These are phyloP conservation scores for Mesodorylaimus sp. DNA, from an alignment of 2,888 invertebrate species.

Conservation along the genomic window DNA sequence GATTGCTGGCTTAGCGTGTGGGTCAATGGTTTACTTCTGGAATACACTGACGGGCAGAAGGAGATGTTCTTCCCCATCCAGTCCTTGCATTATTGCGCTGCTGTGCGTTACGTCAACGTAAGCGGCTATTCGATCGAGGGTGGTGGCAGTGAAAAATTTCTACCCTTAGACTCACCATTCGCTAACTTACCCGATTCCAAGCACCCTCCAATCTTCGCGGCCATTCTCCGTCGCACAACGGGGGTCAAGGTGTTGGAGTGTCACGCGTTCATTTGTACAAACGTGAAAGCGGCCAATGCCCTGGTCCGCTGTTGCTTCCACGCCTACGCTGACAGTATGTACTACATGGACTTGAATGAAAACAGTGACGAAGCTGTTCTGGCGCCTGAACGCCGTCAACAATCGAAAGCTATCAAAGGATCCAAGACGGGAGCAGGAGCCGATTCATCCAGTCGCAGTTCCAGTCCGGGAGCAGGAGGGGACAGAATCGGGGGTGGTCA, in stretches of 20 bases:
- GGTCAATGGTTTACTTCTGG: slow-evolving; percentile 75
- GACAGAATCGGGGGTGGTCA: slow-evolving; percentile 1
- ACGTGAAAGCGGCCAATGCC: slow-evolving; percentile 89
- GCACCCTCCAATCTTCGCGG: slow-evolving; percentile 89
- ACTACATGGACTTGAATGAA: slow-evolving; percentile 31
- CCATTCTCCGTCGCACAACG: slow-evolving; percentile 77
- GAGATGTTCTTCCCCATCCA: slow-evolving; percentile 89
- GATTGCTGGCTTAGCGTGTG: slow-evolving; percentile 92
- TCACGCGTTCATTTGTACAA: slow-evolving; percentile 91
- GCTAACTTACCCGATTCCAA: slow-evolving; percentile 73
- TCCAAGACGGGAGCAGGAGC: not conserved
- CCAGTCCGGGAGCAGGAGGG: not conserved
- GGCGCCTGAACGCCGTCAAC: slow-evolving; percentile 15
- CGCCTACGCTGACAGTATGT: slow-evolving; percentile 85
- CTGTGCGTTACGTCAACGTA: slow-evolving; percentile 63
- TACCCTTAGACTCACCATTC: slow-evolving; percentile 86
- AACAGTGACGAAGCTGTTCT: slow-evolving; percentile 12
- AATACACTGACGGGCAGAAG: slow-evolving; percentile 82
- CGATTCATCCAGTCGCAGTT: slow-evolving; percentile 4
- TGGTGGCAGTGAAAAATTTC: slow-evolving; percentile 41
- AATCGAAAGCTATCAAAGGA: slow-evolving; percentile 9
- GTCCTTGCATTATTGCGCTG: slow-evolving; percentile 82
- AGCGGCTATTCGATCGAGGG: slow-evolving; percentile 39
- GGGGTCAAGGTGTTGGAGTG: slow-evolving; percentile 92
- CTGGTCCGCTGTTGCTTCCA: slow-evolving; percentile 72